Conservation (phyloP, 2,888 invertebrate genomes). For the Pheosia tremula region DNA sequence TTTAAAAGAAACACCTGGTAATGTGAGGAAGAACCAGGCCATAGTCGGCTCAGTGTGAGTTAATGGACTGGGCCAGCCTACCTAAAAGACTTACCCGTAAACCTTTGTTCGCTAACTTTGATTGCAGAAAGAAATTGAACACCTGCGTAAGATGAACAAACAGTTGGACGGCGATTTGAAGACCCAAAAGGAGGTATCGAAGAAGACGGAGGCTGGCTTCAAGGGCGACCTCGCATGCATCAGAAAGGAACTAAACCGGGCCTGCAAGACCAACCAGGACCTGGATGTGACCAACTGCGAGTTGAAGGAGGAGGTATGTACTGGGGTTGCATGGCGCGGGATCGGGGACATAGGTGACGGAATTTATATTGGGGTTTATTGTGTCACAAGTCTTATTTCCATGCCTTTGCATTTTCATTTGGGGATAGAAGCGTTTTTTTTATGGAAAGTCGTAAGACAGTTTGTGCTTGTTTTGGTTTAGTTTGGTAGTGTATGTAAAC, state of each 20-base stretch:
- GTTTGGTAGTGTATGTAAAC: constrained; percentile 41
- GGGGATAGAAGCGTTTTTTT: constrained; percentile 5
- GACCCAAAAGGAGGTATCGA: constrained; percentile 71
- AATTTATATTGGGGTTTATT: constrained; percentile 1
- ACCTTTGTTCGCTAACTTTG: too few species aligned
- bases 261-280: constrained; percentile 85
- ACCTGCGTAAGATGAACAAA: constrained; percentile 67
- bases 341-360: background rate
- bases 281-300: constrained; percentile 88
- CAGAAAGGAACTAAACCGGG: constrained; percentile 79
- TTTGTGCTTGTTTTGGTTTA: constrained; percentile 22
- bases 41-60: too few species aligned
- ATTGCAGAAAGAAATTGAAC: constrained; percentile 68
- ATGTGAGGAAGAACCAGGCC: too few species aligned
- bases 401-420: constrained; percentile 12
- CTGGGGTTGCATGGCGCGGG: background rate
- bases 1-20: too few species aligned
- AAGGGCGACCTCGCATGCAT: constrained; percentile 78
- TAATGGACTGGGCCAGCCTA: too few species aligned
- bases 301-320: constrained; percentile 87
- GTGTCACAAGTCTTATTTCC: background rate
- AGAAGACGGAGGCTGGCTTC: constrained; percentile 73
- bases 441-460: constrained; percentile 1
- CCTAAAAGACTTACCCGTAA: too few species aligned
- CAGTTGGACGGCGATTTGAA: constrained; percentile 77